A percentile compares a stretch with the other conserved stretches of the same genome.
Evolutionary conservation across 2,888 invertebrate species (phyloP).

Genomic region (Hyalella azteca): DNA sequence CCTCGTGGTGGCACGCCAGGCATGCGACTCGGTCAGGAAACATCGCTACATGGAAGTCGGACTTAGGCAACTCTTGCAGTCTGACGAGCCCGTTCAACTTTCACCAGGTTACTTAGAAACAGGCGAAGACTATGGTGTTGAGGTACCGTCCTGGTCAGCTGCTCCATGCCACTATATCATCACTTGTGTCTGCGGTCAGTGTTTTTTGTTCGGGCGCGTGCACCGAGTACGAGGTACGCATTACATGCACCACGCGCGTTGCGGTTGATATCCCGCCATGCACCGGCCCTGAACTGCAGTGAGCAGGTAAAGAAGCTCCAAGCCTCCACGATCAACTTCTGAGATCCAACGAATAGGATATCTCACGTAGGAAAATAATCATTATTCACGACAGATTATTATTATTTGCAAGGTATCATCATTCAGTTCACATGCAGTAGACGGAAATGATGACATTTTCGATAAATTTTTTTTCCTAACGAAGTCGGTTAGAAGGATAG

Average conservation of each 20-base stretch:
- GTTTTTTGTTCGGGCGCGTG: not conserved
- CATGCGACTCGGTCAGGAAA: slow-evolving; percentile 19
- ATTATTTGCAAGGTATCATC: no score
- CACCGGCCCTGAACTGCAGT: not conserved
- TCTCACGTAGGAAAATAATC: no score
- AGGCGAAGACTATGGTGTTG: not conserved
- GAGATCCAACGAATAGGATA: no score
- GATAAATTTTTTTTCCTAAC: no score
- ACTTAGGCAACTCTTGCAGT: not conserved
- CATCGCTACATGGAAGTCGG: no score
- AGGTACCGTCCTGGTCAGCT: not conserved
- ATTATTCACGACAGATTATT: no score
- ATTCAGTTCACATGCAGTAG: no score
- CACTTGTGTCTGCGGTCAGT: not conserved
- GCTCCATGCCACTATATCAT: not conserved
- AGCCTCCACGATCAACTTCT: no score
- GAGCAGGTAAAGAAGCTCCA: not conserved
- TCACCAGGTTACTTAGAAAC: slow-evolving; percentile 35
- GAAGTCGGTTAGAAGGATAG: no score
- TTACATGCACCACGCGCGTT: not conserved
- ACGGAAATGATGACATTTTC: no score
- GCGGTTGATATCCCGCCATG: not conserved
- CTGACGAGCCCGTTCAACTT: slow-evolving; percentile 1
- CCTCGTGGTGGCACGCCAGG: slow-evolving; percentile 26
- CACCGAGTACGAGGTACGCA: no score